Base-by-base conservation (phyloP, 2,797 vertebrate genomes). In the Argya squamiceps region DNA sequence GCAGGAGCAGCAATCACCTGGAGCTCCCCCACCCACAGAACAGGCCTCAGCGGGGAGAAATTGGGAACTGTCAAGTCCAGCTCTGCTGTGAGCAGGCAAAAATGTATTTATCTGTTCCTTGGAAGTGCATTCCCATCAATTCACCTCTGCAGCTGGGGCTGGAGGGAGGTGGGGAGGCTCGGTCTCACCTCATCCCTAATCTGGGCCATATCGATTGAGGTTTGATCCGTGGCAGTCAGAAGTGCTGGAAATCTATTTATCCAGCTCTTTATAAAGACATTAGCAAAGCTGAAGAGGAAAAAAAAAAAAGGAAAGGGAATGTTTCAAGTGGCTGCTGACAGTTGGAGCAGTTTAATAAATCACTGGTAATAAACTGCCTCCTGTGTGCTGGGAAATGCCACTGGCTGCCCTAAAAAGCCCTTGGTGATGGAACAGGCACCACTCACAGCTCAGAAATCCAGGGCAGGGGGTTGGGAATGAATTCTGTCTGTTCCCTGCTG, bases 341-440 rank as follows among this genome's bases (percentile, higher is more conserved):
- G 96, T 91, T 95, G 87, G 91, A 97, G 95, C 96, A 95, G 94
- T 92, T 98, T 97, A 97, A 98, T 97, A 97, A 98, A 98, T 98
- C 97, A 97, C 93, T 96, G 52, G 91, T 92, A 97, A 97, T 96
- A 96, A 97, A 97, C 92, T 96, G 71, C 85, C 67, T 94, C 37
- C 64, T 2, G 10, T 94, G 93, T 65, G 65, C 91, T 89, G 75
- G 94, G 95, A 91, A 95, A 91, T 34, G 65, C 84, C 77, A 63
- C 83, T 39, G 95, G 71, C 83, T 94, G 82, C 96, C 82, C 86
- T 94, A 91, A 91, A 91, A 95, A 88, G 87, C 88, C 49, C 60
- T 82, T 70, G 55, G 44, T 77, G 93, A 94, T 77, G 88, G 67
- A 92, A 55, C 89, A 76, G 65, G 89, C 65, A 65, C 55, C 71